Conservation (phyloP, 2,797 vertebrate species). For the Huso huso region DNA sequence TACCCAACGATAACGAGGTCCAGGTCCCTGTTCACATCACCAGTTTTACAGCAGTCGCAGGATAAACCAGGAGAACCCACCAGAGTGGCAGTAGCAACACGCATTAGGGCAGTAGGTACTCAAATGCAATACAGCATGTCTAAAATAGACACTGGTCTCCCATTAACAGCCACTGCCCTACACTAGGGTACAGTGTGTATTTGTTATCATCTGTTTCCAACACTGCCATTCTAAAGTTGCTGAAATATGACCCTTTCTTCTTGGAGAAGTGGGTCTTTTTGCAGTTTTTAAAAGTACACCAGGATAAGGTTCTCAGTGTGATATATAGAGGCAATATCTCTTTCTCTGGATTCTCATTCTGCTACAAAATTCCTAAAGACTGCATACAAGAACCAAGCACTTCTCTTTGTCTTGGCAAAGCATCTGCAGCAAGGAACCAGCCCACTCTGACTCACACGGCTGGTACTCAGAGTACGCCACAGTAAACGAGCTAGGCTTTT, state of each 20-base stretch:
- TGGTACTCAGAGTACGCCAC: slow-evolving; percentile 7
- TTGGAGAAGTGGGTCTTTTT: not conserved
- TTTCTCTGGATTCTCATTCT: too few relatives aligned
- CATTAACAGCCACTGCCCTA: not conserved
- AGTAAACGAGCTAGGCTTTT: slow-evolving; percentile 9
- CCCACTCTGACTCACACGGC: slow-evolving; percentile 10
- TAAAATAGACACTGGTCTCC: not conserved
- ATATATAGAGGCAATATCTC: too few relatives aligned
- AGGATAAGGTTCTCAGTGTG: not conserved
- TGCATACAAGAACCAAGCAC: not conserved
- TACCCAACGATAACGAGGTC: slow-evolving; percentile 13
- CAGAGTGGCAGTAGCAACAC: slow-evolving; percentile 1
- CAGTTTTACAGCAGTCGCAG: not conserved
- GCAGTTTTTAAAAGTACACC: not conserved
- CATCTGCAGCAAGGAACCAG: slow-evolving; percentile 8
- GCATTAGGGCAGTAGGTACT: slow-evolving; percentile 10
- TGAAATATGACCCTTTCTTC: not conserved
- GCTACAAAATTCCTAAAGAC: not conserved
- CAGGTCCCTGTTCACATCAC: not conserved
- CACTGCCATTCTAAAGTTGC: not conserved
- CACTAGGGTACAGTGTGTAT: not conserved
- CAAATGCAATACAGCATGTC: not conserved
- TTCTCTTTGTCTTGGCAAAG: slow-evolving; percentile 6
- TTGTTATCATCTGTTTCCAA: too few relatives aligned
- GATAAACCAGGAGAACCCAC: slow-evolving; percentile 1